phyloP scores from a whole-genome alignment of 2,113 vertebrate species.

The Xenopus tropicalis region DNA sequence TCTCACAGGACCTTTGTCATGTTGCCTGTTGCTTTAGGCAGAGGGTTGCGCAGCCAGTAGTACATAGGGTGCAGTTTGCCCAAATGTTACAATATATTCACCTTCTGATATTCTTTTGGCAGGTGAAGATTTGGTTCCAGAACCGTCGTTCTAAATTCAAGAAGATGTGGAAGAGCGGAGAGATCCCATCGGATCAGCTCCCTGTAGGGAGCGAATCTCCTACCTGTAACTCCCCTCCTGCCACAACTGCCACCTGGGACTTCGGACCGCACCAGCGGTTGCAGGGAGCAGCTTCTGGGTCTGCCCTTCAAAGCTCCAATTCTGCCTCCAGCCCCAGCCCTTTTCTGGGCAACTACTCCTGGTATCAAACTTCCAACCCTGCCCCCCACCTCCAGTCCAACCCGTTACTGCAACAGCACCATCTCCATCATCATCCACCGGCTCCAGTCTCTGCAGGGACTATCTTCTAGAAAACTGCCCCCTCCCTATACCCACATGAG shows the following conservation, averaged over 20 bases:
- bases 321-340: constrained; percentile 69
- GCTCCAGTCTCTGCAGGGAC: constrained; percentile 79
- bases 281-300: constrained; percentile 56
- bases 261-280: constrained; percentile 80
- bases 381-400: constrained; percentile 74
- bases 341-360: constrained; percentile 87
- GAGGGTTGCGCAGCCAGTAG: too few relatives aligned
- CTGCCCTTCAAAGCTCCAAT: constrained; percentile 62
- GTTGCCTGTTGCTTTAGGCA: too few relatives aligned
- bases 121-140: constrained; percentile 97
- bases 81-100: too few relatives aligned
- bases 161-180: constrained; percentile 96
- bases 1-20: too few relatives aligned
- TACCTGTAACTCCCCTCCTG: constrained; percentile 76
- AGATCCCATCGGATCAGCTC: constrained; percentile 84
- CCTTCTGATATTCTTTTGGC: background rate
- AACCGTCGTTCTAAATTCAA: constrained; percentile 94
- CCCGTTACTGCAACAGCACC: constrained; percentile 76
- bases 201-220: constrained; percentile 78
- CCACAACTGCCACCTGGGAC: constrained; percentile 77
- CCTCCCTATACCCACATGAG: background rate
- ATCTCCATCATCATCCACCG: constrained; percentile 66
- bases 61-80: too few relatives aligned
- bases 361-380: constrained; percentile 82
- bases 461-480: constrained; percentile 71